A percentile compares a stretch with the other conserved stretches of the same genome.
Evolutionary conservation across 2,888 invertebrate species (phyloP).

Genomic region (Panzeria rudis): DNA sequence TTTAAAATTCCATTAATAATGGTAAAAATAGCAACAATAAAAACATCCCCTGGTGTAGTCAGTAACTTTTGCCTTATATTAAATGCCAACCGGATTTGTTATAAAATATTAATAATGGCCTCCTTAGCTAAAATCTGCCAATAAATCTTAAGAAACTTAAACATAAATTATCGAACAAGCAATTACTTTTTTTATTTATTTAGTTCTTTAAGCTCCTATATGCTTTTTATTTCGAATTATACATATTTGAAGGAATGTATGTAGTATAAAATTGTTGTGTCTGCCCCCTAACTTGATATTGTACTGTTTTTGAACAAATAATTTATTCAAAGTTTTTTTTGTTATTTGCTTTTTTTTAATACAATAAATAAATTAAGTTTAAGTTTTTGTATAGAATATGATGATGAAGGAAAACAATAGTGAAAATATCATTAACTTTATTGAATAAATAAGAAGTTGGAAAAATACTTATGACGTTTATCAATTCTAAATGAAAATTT

Average conservation of each 20-base stretch:
- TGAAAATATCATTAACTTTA: conserved; percentile 27
- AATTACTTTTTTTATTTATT: neutral
- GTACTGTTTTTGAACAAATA: neutral
- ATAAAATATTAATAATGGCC: conserved; percentile 45
- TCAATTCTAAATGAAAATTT: conserved; percentile 65
- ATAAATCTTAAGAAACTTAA: conserved; percentile 50
- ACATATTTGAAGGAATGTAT: neutral
- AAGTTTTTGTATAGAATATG: neutral
- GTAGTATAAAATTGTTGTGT: too few species aligned
- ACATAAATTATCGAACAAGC: conserved; percentile 42
- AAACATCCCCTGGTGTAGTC: too few species aligned
- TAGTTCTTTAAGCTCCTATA: neutral
- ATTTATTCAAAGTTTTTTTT: conserved; percentile 30
- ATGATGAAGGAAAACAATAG: neutral
- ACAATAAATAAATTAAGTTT: neutral
- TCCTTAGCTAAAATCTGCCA: conserved; percentile 17
- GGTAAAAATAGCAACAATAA: neutral
- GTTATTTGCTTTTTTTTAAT: neutral
- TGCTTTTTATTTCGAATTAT: too few species aligned
- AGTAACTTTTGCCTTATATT: neutral
- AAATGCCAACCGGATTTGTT: conserved; percentile 20
- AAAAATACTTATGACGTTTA: conserved; percentile 57
- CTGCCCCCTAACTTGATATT: neutral
- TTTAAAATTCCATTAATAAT: neutral
- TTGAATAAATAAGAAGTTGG: neutral